These are phyloP conservation scores for Pseudococcus longispinus DNA, from an alignment of 2,888 invertebrate genomes.

Conservation along the genomic window DNA sequence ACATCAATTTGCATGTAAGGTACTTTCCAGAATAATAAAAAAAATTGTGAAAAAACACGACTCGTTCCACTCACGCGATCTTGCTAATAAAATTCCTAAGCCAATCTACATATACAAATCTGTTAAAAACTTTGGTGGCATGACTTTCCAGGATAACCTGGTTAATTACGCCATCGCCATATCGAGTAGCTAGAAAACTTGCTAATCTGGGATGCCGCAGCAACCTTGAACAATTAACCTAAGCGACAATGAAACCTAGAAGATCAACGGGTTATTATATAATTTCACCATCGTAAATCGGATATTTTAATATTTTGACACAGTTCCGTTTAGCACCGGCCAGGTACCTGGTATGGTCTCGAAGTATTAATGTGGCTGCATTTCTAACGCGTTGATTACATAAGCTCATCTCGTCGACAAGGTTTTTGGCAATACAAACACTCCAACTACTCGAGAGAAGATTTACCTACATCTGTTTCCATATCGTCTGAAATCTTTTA, in stretches of 20 bases:
- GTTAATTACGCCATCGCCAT: background rate
- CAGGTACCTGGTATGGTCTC: background rate
- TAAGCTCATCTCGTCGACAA: background rate
- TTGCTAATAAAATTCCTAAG: background rate
- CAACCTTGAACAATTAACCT: conserved; percentile 19
- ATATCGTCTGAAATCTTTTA: background rate
- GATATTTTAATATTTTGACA: conserved; percentile 18
- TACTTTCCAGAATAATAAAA: background rate
- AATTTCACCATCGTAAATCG: conserved; percentile 14
- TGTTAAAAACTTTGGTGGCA: background rate
- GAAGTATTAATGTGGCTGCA: background rate
- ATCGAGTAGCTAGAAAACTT: background rate
- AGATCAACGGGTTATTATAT: conserved; percentile 13
- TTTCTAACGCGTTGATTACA: background rate
- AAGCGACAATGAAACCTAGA: conserved; percentile 31
- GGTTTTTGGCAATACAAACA: background rate
- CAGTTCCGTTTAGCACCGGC: background rate
- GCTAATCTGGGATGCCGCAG: background rate
- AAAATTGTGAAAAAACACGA: background rate
- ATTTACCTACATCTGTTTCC: background rate
- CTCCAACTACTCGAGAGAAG: background rate
- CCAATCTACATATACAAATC: background rate
- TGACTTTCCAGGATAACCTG: background rate
- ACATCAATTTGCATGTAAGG: conserved; percentile 11
- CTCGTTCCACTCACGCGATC: background rate